Conservation (phyloP, 2,797 vertebrate genomes). For the Malurus leucopterus region DNA sequence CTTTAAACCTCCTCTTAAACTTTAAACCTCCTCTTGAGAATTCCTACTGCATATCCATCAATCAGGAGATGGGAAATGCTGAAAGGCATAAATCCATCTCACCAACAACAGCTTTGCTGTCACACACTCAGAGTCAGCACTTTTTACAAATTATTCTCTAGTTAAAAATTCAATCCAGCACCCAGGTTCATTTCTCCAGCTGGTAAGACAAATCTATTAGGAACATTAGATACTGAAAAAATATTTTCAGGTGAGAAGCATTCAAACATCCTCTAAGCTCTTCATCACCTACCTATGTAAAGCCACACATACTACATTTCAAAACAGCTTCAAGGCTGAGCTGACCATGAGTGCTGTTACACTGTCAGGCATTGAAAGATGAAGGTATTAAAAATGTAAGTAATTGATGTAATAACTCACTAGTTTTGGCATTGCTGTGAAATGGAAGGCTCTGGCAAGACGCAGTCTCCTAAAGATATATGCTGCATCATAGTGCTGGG, state of each 20-base stretch:
- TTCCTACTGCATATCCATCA: background rate
- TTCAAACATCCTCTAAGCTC: background rate
- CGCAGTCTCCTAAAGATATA: constrained; percentile 82
- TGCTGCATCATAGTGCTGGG: constrained; percentile 84
- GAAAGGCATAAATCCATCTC: background rate
- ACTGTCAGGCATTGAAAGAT: background rate
- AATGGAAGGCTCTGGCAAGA: constrained; percentile 83
- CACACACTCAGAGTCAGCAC: background rate
- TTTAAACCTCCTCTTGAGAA: background rate
- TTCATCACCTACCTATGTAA: background rate
- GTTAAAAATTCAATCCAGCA: background rate
- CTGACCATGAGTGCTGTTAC: background rate
- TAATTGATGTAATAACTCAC: constrained; percentile 68
- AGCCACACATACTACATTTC: background rate
- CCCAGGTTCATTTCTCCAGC: background rate
- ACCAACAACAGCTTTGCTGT: background rate
- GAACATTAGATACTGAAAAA: background rate
- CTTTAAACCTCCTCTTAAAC: too few species aligned
- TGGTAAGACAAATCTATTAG: background rate
- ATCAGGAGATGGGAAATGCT: background rate
- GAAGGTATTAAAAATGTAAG: background rate
- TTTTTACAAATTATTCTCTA: background rate
- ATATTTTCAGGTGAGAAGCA: background rate
- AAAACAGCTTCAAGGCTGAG: background rate
- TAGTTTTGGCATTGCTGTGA: constrained; percentile 85